Conservation (phyloP, 2,888 invertebrate genomes). For the Pheosia gnoma region DNA sequence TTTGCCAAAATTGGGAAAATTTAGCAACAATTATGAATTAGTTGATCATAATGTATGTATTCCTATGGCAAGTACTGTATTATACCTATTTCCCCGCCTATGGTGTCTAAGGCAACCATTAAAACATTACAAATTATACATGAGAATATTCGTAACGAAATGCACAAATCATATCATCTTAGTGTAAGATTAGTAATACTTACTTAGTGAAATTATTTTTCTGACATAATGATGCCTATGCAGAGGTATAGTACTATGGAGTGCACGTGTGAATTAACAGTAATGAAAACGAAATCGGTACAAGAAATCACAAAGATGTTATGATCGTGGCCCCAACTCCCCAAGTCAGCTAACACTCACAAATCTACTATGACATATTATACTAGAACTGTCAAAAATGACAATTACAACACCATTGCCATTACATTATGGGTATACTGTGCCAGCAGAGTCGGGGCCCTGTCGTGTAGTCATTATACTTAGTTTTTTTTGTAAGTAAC, state of each 20-base stretch:
- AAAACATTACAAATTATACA: slow-evolving; percentile 22
- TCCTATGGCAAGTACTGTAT: slow-evolving; percentile 10
- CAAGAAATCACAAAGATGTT: no score
- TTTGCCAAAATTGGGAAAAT: slow-evolving; percentile 30
- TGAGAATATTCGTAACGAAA: slow-evolving; percentile 36
- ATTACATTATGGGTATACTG: no score
- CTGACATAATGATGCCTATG: slow-evolving; percentile 16
- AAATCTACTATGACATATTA: no score
- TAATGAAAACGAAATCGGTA: background rate
- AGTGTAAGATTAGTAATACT: slow-evolving; percentile 49
- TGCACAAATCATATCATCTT: slow-evolving; percentile 75
- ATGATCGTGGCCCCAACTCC: no score
- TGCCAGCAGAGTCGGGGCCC: no score
- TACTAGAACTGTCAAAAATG: no score
- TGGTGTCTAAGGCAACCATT: slow-evolving; percentile 12
- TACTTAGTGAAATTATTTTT: slow-evolving; percentile 44
- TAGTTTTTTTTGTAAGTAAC: slow-evolving; percentile 6
- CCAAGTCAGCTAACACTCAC: no score
- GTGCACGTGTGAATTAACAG: slow-evolving; percentile 42
- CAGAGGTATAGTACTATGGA: slow-evolving; percentile 30
- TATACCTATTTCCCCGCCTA: slow-evolving; percentile 6
- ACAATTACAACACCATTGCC: no score
- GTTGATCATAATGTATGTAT: slow-evolving; percentile 15
- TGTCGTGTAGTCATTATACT: slow-evolving; percentile 14
- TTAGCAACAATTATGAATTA: background rate